phyloP scores from a whole-genome alignment of 2,113 vertebrate genomes.

The Cygnus buccinator region DNA sequence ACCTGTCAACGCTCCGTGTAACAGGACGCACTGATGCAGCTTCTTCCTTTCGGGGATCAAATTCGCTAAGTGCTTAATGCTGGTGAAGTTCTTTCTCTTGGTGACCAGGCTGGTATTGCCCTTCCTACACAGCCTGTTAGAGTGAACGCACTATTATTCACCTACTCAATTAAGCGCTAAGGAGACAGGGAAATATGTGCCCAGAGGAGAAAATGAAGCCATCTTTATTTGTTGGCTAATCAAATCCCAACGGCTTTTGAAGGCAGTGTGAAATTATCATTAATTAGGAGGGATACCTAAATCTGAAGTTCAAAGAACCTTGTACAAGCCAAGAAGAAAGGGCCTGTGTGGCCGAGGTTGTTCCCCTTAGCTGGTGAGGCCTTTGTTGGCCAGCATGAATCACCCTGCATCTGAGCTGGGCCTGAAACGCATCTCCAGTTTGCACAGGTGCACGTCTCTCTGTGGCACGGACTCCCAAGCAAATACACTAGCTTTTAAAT shows the following conservation, averaged over 20 bases:
- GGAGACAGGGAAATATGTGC: constrained; percentile 82
- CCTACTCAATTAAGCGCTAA: constrained; percentile 91
- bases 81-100: constrained; percentile 74
- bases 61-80: constrained; percentile 66
- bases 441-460: background rate
- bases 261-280: constrained; percentile 79
- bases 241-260: constrained; percentile 81
- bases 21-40: background rate
- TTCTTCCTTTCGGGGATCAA: constrained; percentile 41
- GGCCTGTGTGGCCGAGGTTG: background rate
- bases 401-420: background rate
- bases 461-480: background rate
- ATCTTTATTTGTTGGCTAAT: constrained; percentile 81
- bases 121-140: constrained; percentile 52
- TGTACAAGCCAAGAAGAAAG: constrained; percentile 65
- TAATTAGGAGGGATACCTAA: constrained; percentile 86
- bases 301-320: constrained; percentile 81
- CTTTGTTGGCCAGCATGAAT: background rate
- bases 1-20: background rate
- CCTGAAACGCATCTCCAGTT: background rate
- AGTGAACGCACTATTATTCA: constrained; percentile 76
- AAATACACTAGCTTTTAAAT: background rate
- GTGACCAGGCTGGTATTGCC: constrained; percentile 71
- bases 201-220: constrained; percentile 67
- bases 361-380: background rate